Conservation (phyloP, 1,140 invertebrate genomes). For the Anagrus nilaparvatae region DNA sequence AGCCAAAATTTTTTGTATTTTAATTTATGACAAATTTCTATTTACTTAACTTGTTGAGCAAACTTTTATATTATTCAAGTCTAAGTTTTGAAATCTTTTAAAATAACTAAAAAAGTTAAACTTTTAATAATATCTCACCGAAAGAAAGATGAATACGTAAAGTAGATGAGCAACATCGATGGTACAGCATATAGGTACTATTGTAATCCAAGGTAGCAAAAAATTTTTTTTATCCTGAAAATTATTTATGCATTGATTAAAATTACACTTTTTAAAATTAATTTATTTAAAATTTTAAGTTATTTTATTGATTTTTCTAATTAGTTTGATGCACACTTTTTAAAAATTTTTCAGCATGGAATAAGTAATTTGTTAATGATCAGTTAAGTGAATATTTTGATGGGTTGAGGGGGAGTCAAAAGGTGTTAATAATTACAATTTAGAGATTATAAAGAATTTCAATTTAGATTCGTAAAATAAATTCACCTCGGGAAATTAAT, state of each 20-base stretch:
- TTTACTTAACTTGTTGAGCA: too few relatives aligned
- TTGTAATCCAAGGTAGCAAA: constrained; percentile 40
- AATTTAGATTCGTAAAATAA: neutral
- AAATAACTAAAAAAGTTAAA: too few relatives aligned
- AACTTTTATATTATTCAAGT: too few relatives aligned
- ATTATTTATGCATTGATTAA: neutral
- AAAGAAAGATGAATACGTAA: constrained; percentile 28
- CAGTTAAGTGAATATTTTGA: neutral
- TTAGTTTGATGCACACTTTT: too few relatives aligned
- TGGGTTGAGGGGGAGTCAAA: neutral
- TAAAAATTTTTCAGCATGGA: too few relatives aligned
- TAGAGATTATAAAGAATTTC: neutral
- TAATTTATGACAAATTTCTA: too few relatives aligned
- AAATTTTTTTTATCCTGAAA: constrained; percentile 38
- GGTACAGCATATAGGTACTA: constrained; percentile 28
- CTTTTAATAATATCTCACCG: too few relatives aligned
- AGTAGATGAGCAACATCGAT: constrained; percentile 36
- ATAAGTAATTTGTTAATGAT: too few relatives aligned
- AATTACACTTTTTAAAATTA: neutral
- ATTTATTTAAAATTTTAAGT: neutral
- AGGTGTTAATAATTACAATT: neutral
- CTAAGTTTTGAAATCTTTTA: too few relatives aligned
- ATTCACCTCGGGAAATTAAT: too few relatives aligned
- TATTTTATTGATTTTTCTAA: too few relatives aligned
- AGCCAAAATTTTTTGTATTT: too few relatives aligned